Base-by-base conservation (phyloP, 2,888 invertebrate species). In the Eledone cirrhosa region DNA sequence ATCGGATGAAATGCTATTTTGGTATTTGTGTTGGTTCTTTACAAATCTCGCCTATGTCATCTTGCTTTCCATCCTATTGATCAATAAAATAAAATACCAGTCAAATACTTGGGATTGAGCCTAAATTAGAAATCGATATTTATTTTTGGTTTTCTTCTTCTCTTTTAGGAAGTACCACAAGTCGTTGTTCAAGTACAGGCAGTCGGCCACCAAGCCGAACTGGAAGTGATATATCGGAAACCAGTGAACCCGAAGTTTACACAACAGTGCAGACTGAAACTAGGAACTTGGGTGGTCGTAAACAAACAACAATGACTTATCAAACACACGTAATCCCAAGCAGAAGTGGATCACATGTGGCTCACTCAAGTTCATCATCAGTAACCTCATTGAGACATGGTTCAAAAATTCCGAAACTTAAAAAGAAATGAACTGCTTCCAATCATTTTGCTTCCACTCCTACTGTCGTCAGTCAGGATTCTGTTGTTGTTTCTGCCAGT, bases 171-270 rank as follows among this genome's bases (percentile, higher is more conserved):
- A 33, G 72, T 72, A 72, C 72, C 33, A 72, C 96, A 48, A 96
- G 96, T 84, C 93, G 97, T 85, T 87, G 85, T 65, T 96, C 82
- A 24, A 83, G 83, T 82, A 86, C 86, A 27, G 85, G 86, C n/a
- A 91, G 91, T 83, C 96, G 97, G 91, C 97, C 97, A 83, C 95
- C 97, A 31, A 97, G 97, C 85, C 94, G 97, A 86, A 96, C 97
- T 89, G 97, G 97, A 84, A 97, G 97, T 74, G 97, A 96, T 88
- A 83, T 84, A 14, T 87, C 87, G 19, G 88, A 88, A 77, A 80
- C 84, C 14, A 85, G 84, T 78, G 86, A 88, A 81, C 87, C 88
- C 22, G 89, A 89, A 79, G 85, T 89, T 29, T 89, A 83, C 82
- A 89, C 89, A n/a, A 88, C 88, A n/a, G 84, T 89, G 77, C 88